Conservation (phyloP, 2,797 vertebrate genomes). For the Argya squamiceps region DNA sequence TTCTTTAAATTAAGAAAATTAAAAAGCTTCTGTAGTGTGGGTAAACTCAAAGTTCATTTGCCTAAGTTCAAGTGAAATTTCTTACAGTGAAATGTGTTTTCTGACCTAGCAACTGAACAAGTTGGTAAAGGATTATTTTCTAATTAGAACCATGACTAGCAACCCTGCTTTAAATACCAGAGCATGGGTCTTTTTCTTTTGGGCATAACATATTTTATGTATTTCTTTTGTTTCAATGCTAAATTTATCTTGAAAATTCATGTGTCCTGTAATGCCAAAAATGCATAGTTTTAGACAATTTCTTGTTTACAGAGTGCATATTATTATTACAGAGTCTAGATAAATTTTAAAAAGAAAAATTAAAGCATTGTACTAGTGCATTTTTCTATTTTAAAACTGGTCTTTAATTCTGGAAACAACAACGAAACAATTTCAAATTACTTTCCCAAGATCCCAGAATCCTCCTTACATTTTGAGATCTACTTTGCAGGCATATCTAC, state of each 20-base stretch:
- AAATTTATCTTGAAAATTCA: background rate
- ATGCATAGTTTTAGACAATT: background rate
- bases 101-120: background rate
- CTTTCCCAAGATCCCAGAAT: background rate
- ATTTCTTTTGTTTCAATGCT: background rate
- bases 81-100: background rate
- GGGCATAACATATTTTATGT: background rate
- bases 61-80: background rate
- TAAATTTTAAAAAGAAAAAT: background rate
- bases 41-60: background rate
- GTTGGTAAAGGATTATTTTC: background rate
- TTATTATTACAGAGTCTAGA: background rate
- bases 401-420: background rate
- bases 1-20: background rate
- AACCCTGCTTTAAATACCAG: background rate
- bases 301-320: background rate
- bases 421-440: background rate
- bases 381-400: background rate
- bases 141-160: background rate
- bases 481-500: background rate
- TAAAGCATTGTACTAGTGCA: background rate
- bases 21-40: background rate
- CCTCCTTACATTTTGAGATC: background rate
- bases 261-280: background rate
- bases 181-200: background rate